Evolutionary conservation across 1,140 invertebrate species (phyloP), one percentile per base, ranked within the genome.

Genomic region (Branchinecta lindahli): DNA sequence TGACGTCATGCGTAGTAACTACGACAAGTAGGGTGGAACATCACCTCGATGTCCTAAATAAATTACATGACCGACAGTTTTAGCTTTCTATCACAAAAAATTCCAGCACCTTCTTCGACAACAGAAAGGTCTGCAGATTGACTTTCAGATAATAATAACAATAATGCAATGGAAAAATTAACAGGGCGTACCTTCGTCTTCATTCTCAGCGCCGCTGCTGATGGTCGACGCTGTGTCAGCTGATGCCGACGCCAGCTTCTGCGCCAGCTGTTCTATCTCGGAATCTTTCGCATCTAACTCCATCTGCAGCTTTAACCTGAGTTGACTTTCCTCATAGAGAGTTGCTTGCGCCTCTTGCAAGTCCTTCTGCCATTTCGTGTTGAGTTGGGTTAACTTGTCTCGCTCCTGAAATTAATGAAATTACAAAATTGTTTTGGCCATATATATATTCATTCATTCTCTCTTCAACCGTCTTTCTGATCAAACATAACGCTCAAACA

Each of bases 261-360:
- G 86, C 77, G 90, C 87, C 15, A 98, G 80, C 74, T 92, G 88
- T 81, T 97, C 94, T 72, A 96, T 94, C 80, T 97, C 94, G 3
- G 88, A 92, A 77, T 96, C 94, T 79, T 97, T 97, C 73, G 91
- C 91, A 78, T 96, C 94, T 44, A 93, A 81, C 81, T 98, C 94
- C 93, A 97, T 96, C 78, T 94, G 89, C 67, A 96, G 81, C 67
- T 87, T 86, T 67, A 90, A 78, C 74, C 87, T 86, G 0, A 83
- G 79, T 76, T 88, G 83, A 73, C 82, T 85, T 76, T 90, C 87
- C 74, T 87, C 86, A 71, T 82, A 82, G 0, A 86, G 76, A 66
- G 80, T 78, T 75, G 84, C 85, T 75, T 93, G 91, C 67, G 89
- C 79, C 76, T 97, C 94, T 78, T 92, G 89, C 47, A 92, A 76